Percentiles rank a stretch among this genome's conserved stretches.
These are phyloP conservation scores for Polypedilum pembai DNA, from an alignment of 1,140 invertebrate species.

Conservation along the genomic window DNA sequence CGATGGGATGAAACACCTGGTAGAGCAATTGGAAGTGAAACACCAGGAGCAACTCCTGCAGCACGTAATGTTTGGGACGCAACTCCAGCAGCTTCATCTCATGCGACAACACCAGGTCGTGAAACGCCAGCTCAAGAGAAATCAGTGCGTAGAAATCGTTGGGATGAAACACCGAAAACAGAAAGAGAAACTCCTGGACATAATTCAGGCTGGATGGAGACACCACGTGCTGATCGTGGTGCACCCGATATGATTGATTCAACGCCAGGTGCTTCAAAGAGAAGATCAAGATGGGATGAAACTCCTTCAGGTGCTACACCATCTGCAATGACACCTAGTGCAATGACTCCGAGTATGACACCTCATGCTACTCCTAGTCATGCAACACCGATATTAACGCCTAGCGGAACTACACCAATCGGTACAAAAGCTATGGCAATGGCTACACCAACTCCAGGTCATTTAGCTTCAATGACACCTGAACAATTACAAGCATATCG, in stretches of 20 bases:
- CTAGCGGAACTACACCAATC: conserved; percentile 74
- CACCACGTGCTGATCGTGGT: conserved; percentile 84
- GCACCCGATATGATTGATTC: conserved; percentile 77
- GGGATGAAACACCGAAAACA: conserved; percentile 72
- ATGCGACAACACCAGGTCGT: conserved; percentile 81
- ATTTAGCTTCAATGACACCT: conserved; percentile 95
- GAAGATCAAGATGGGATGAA: conserved; percentile 94
- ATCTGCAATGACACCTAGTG: conserved; percentile 54
- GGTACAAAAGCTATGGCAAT: conserved; percentile 96
- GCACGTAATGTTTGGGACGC: conserved; percentile 86
- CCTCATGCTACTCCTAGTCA: conserved; percentile 56
- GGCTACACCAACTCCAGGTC: conserved; percentile 93
- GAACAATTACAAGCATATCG: conserved; percentile 96
- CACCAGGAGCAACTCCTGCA: conserved; percentile 85
- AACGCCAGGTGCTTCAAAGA: conserved; percentile 86
- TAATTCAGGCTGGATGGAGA: conserved; percentile 94
- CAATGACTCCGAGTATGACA: conserved; percentile 58
- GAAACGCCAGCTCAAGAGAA: conserved; percentile 83
- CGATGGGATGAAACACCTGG: conserved; percentile 99
- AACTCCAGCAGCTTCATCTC: conserved; percentile 66
- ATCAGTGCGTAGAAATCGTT: conserved; percentile 83
- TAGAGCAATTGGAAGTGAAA: conserved; percentile 62
- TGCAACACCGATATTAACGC: conserved; percentile 53
- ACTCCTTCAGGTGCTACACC: conserved; percentile 78
- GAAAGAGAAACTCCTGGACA: conserved; percentile 85